Base-by-base conservation (phyloP, 2,888 invertebrate species). In the Nasonovia ribisnigri region DNA sequence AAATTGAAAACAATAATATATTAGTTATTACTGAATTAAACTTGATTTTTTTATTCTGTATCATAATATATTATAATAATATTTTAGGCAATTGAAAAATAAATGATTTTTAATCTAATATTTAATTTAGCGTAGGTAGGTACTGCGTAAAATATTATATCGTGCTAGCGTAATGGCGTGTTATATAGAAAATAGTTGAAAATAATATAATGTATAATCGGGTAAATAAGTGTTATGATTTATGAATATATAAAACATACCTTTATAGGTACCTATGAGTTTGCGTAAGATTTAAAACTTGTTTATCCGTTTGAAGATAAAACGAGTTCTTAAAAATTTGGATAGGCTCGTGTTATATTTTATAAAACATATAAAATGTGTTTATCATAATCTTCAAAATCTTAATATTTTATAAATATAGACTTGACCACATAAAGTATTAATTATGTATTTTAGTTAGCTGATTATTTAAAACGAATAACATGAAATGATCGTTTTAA, bases 321-420 rank as follows among this genome's bases (percentile, higher is more conserved):
- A 88, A 88, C n/a, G 51, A 36, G 88, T 51, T 88, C 36, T 88
- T 88, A 51, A 88, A 51, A 24, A 88, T 88, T 88, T 36, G 20
- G 29, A 86, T 88, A n/a, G 88, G 88, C 10, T 48, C 36, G 4
- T 88, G 51, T 51, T 51, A 11, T 88, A 88, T 51, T 88, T 88
- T 51, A 36, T 88, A 51, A 36, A n/a, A 36, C 36, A 36, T 54
- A 24, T 36, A 24, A 54, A 51, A 88, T 88, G 24, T 24, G 51
- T 51, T 51, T 42, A 54, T 88, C 54, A 24, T 54, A 86, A 46
- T 29, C 86, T 29, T 86, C 46, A 46, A 86, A 46, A 77, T 77
- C 77, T 77, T 86, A 86, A 86, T 86, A 46, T 43, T 29, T 86
- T 13, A 46, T 86, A 29, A 46, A 86, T 1, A 86, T 46, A 86